Percentiles rank a stretch among this genome's conserved stretches.
Evolutionary conservation across 2,113 vertebrate species (phyloP).

Genomic region (Mormoops blainvillei): DNA sequence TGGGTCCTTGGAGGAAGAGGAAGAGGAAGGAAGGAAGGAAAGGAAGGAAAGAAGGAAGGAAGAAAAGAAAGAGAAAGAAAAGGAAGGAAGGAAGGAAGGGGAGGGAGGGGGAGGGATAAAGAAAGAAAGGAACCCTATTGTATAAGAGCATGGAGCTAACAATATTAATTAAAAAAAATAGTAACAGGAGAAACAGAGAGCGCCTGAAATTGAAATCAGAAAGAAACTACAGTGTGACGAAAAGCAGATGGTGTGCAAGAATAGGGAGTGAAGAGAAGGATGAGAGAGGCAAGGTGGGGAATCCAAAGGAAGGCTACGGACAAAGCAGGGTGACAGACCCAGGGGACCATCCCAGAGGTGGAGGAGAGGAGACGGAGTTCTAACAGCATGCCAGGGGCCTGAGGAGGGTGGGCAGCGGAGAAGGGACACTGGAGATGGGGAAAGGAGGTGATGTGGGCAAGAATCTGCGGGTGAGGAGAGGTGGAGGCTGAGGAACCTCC

Average conservation of each 20-base stretch:
- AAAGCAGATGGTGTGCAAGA: neutral
- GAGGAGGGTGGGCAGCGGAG: neutral
- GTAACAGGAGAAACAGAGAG: neutral
- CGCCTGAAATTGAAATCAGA: neutral
- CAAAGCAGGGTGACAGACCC: neutral
- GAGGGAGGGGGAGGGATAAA: too few relatives aligned
- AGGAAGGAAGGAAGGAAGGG: neutral
- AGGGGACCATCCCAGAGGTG: neutral
- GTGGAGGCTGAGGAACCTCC: neutral
- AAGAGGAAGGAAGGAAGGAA: neutral
- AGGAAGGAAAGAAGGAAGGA: too few relatives aligned
- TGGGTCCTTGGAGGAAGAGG: neutral
- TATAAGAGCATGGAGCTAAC: neutral
- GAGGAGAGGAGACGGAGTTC: neutral
- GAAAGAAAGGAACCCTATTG: too few relatives aligned
- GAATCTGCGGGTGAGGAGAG: fast-evolving
- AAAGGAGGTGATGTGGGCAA: neutral
- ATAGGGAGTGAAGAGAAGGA: neutral
- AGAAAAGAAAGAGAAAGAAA: too few relatives aligned
- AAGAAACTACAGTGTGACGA: neutral
- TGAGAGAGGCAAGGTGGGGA: neutral
- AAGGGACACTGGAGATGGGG: fast-evolving
- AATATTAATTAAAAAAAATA: too few relatives aligned
- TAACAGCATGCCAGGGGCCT: fast-evolving
- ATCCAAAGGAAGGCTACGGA: neutral